Base-by-base conservation (phyloP, 2,797 vertebrate genomes). In the Telmatherina bonti region DNA sequence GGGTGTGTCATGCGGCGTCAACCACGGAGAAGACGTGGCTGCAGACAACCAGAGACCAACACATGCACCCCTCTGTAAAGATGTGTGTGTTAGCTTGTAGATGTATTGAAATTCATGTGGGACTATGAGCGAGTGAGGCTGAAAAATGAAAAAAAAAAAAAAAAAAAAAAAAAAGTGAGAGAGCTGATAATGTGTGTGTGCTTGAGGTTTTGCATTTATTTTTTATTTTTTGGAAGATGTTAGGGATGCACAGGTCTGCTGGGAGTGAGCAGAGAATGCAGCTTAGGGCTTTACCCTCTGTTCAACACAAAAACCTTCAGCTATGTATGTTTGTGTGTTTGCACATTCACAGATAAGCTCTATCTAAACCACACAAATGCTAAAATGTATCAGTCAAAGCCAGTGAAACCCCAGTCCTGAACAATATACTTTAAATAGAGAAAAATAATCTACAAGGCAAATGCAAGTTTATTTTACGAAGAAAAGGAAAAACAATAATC, bases 11-110 rank as follows among this genome's bases (percentile, higher is more conserved):
- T 95, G 96, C 96, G 97, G 97, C 95, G 96, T 99, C 98, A 99
- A 99, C 98, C 98, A 94, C 97, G 97, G 97, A 96, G 96, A 95
- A 96, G 96, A 96, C 97, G 96, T 95, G 96, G 97, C 96, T 92
- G 95, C 97, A 97, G 96, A 97, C 96, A 97, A 96, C 97, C 96
- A 95, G 94, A 96, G 97, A 97, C 93, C 97, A 96, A 91, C 90
- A 91, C 84, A 88, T 67, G 95, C 96, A 95, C 68, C 93, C 95
- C 94, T 93, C 88, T 93, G 88, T 93, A 93, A 94, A 93, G 95
- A 94, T 93, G 89, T 84, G 76, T 74, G 78, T 84, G 63, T 86
- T 86, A 92, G 92, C 92, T 89, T 96, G 95, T 95, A 92, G 58
- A 59, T 75, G 57, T 58, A 22, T 72, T 64, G 79, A 63, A 68